These are phyloP conservation scores for Drosophila bocki DNA, from an alignment of 1,140 invertebrate species.

Conservation along the genomic window DNA sequence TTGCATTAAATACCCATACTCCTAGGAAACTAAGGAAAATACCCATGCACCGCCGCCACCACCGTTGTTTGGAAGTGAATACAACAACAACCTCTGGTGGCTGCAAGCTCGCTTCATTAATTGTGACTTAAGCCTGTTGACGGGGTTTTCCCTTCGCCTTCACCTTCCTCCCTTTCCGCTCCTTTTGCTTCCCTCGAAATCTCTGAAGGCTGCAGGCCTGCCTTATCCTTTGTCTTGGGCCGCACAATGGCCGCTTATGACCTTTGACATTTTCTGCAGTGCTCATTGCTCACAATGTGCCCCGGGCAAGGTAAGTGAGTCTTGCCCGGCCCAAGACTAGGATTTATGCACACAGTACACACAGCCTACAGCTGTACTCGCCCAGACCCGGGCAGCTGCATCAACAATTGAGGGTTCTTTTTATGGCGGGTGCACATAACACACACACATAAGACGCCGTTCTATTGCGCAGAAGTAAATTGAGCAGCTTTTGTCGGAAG, in stretches of 20 bases:
- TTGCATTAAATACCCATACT: slow-evolving; percentile 12
- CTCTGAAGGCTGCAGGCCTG: slow-evolving; percentile 31
- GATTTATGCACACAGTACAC: slow-evolving; percentile 49
- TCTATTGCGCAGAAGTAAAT: slow-evolving; percentile 50
- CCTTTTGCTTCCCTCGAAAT: slow-evolving; percentile 32
- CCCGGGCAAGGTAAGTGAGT: slow-evolving; percentile 46
- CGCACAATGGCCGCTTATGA: slow-evolving; percentile 63
- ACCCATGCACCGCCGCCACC: slow-evolving; percentile 48
- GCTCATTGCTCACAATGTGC: slow-evolving; percentile 52
- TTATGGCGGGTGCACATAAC: slow-evolving; percentile 23
- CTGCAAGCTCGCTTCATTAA: slow-evolving; percentile 56
- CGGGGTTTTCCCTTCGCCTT: slow-evolving; percentile 43
- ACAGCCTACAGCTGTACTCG: slow-evolving; percentile 35
- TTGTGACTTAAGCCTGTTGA: slow-evolving; percentile 54
- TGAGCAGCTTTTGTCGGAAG: slow-evolving; percentile 54
- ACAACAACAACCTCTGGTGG: slow-evolving; percentile 24
- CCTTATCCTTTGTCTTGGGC: slow-evolving; percentile 50
- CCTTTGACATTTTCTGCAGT: slow-evolving; percentile 73
- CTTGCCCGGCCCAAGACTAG: slow-evolving; percentile 44
- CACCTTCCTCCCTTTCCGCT: slow-evolving; percentile 19
- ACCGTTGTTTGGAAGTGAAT: not conserved
- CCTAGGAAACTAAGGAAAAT: slow-evolving; percentile 23
- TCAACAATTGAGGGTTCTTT: slow-evolving; percentile 51
- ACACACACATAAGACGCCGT: slow-evolving; percentile 23
- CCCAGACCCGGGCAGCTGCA: slow-evolving; percentile 64